A percentile compares a stretch with the other conserved stretches of the same genome.
Conservation (phyloP, 2,113 vertebrate species). For the Vimba vimba region DNA sequence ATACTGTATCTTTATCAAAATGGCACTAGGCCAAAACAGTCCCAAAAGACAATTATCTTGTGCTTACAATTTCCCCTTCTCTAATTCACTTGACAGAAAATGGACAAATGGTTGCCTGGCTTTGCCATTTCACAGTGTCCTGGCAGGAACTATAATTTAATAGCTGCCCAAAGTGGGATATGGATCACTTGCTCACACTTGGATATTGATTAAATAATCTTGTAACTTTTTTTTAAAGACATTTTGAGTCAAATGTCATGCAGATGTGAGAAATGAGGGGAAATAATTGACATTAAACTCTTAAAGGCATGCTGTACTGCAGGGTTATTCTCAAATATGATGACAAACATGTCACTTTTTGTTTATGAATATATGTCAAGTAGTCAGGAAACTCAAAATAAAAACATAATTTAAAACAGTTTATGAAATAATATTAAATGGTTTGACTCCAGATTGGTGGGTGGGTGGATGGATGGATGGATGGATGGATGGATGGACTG, state of each 20-base stretch:
- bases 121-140: not conserved
- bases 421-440: not conserved
- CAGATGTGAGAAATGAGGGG: not conserved
- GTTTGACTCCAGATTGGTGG: not conserved
- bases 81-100: constrained; percentile 4
- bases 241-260: not conserved
- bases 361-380: not conserved
- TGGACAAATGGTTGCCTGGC: not conserved
- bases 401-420: not conserved
- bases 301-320: not conserved
- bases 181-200: not conserved
- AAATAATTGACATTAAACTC: not conserved
- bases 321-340: not conserved
- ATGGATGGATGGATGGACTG: no score
- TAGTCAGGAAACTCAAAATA: not conserved
- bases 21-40: not conserved
- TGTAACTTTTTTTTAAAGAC: not conserved
- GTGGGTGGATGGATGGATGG: no score
- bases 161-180: not conserved
- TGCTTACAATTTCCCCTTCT: not conserved
- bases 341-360: not conserved
- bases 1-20: not conserved
- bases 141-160: not conserved
- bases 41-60: constrained; percentile 21
- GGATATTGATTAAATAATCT: not conserved